Conservation (phyloP, 2,888 invertebrate species). For the Brachynemurus nebulosus region DNA sequence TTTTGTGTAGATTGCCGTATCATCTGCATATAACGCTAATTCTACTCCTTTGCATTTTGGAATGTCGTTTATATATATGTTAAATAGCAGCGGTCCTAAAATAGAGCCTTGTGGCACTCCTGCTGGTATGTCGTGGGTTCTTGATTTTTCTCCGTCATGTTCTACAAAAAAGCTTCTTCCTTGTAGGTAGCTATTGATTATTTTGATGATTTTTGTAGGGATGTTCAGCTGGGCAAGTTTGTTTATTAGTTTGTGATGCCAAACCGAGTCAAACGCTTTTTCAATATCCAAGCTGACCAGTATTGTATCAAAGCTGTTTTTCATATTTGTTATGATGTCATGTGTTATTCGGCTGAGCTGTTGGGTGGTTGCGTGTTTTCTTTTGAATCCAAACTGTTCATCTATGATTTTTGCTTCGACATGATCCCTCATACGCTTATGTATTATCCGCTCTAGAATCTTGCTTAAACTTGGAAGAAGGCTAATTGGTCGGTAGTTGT, state of each 20-base stretch:
- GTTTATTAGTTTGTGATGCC: background rate
- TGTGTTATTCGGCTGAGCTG: background rate
- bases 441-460: background rate
- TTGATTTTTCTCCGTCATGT: no score
- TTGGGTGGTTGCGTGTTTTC: background rate
- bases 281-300: background rate
- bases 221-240: background rate
- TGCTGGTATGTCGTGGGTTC: no score
- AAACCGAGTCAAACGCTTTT: background rate
- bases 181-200: background rate
- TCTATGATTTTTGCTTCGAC: background rate
- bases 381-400: background rate
- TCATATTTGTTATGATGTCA: background rate
- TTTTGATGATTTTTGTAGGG: background rate
- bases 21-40: no score
- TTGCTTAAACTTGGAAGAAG: background rate
- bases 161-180: background rate
- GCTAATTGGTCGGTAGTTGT: background rate
- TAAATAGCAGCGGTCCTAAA: no score
- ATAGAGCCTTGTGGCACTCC: no score
- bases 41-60: no score
- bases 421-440: background rate
- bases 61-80: no score
- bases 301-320: background rate
- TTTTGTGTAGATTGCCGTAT: no score